phyloP scores from a whole-genome alignment of 2,888 invertebrate species.

The Spatulosminthurus flaviceps region DNA sequence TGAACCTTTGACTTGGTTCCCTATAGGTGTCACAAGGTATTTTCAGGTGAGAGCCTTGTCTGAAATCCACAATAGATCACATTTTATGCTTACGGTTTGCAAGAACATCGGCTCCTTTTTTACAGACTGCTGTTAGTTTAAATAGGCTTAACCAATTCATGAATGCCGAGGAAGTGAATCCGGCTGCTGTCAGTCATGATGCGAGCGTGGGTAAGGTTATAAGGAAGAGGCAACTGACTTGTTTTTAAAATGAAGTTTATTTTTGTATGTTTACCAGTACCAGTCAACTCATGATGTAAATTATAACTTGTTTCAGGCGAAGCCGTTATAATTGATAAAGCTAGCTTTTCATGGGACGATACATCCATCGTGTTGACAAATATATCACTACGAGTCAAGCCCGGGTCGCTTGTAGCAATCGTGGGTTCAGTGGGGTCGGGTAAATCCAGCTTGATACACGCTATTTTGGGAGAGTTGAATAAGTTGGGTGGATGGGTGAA shows the following conservation, averaged over 20 bases:
- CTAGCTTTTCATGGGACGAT: conserved; percentile 89
- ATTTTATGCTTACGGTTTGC: background rate
- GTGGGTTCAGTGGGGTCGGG: conserved; percentile 69
- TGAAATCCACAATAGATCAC: background rate
- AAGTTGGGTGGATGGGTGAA: conserved; percentile 72
- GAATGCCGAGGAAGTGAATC: conserved; percentile 71
- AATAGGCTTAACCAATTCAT: conserved; percentile 71
- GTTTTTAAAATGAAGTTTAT: background rate
- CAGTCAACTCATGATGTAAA: too few relatives aligned
- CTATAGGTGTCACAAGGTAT: conserved; percentile 73
- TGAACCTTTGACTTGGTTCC: conserved; percentile 70
- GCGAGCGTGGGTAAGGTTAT: background rate
- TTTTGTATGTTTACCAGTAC: conserved; percentile 51
- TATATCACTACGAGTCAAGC: conserved; percentile 65
- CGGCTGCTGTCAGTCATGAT: conserved; percentile 71
- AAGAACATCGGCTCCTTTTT: too few relatives aligned
- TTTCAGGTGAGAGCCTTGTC: conserved; percentile 78
- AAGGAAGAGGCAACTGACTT: too few relatives aligned
- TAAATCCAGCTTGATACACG: conserved; percentile 69
- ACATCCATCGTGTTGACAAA: conserved; percentile 63
- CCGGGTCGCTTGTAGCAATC: conserved; percentile 71
- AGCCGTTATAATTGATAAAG: conserved; percentile 84
- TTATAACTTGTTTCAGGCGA: too few relatives aligned
- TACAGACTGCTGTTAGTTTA: conserved; percentile 67
- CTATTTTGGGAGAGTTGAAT: conserved; percentile 68